Evolutionary conservation across 2,113 vertebrate genomes (phyloP), one percentile per base, ranked within the genome.

Genomic region (Pagrus major): DNA sequence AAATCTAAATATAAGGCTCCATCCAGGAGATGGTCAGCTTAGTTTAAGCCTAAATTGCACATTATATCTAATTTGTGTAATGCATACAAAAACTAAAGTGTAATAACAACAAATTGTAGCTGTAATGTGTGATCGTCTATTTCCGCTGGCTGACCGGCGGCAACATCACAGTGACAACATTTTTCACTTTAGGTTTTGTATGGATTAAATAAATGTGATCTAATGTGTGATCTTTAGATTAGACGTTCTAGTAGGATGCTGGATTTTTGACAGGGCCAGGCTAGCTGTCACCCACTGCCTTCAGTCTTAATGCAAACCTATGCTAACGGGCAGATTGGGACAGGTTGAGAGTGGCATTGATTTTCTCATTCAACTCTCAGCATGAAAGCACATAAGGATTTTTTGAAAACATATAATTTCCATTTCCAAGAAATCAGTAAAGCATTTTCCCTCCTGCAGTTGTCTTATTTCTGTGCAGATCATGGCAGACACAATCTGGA

Each of bases 401-500:
- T 67, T 80, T 46, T 0, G 35, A 56, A 47, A 77, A 44, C n/a
- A 70, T 51, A 61, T 31, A 56, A 27, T 31, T n/a, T 23, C 21
- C 52, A 67, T 2, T 61, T 75, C 47, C 44, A 63, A 8, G 14
- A 10, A 76, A 27, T 56, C 20, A 56, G 47, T 64, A 52, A 73
- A 65, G 31, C 47, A 23, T 23, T 29, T 80, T 49, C 37, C 78
- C 65, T 29, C 23, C 29, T 29, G 72, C 37, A 63, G 71, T 58
- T 59, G 35, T 78, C 69, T 73, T 27, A 76, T 59, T 83, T 59
- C 67, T 46, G 52, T 25, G 65, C 56, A 49, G 46, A 75, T 64
- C 3, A 52, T 64, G 65, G 64, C 41, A 81, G 73, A 68, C 46
- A 46, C 81, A 81, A 60, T 86, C 61, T 80, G 66, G 83, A 83